Conservation (phyloP, 53 echinoderm and acorn worm genomes). For the Pentamera pediparva region DNA sequence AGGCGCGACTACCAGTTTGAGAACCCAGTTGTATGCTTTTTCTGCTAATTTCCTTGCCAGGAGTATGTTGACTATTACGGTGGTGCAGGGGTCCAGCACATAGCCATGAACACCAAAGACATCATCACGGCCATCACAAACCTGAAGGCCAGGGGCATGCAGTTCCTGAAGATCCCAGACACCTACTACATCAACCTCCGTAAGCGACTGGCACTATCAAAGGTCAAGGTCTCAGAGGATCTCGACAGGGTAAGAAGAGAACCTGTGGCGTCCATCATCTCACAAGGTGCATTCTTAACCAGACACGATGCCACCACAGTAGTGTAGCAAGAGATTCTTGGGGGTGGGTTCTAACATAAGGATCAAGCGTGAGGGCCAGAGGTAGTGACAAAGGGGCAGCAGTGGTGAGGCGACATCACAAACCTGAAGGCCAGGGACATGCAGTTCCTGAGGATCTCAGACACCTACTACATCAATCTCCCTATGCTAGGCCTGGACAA, state of each 20-base stretch:
- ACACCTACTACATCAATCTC: constrained; percentile 77
- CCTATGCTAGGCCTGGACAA: too few relatives aligned
- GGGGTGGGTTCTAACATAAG: too few relatives aligned
- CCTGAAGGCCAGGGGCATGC: constrained; percentile 67
- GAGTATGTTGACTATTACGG: constrained; percentile 92
- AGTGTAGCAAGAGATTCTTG: too few relatives aligned
- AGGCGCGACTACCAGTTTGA: too few relatives aligned
- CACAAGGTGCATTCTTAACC: not conserved
- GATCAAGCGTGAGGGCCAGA: too few relatives aligned
- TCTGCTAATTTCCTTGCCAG: constrained; percentile 28
- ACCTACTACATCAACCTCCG: constrained; percentile 74
- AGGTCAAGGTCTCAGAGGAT: constrained; percentile 61
- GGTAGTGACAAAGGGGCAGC: too few relatives aligned
- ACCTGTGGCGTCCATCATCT: not conserved
- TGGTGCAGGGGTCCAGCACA: constrained; percentile 84
- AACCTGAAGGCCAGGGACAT: constrained; percentile 70
- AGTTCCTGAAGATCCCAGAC: constrained; percentile 70
- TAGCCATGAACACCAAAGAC: constrained; percentile 72
- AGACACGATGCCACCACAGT: too few relatives aligned
- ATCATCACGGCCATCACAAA: constrained; percentile 60
- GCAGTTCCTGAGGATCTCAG: constrained; percentile 69
- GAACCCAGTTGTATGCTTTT: not conserved
- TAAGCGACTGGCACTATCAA: constrained; percentile 55
- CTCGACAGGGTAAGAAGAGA: constrained; percentile 50
- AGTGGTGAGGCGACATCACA: too few relatives aligned